These are phyloP conservation scores for Telmatochromis sp. DNA, from an alignment of 2,113 vertebrate species.

Conservation along the genomic window DNA sequence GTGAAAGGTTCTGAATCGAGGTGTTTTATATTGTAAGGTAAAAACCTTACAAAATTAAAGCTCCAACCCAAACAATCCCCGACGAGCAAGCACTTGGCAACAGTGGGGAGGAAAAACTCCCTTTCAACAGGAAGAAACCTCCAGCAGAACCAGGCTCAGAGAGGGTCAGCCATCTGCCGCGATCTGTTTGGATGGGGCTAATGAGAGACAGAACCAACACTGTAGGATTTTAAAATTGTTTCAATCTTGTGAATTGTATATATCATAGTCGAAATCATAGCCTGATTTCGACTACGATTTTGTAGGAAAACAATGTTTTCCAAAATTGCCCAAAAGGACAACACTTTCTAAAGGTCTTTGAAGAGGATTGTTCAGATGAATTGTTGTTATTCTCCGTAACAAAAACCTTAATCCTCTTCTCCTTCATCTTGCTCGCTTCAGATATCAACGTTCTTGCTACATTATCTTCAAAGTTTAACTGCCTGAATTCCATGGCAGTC, in stretches of 20 bases:
- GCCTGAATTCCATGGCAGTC: background rate
- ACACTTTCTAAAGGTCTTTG: background rate
- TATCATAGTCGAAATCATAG: background rate
- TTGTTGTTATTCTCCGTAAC: background rate
- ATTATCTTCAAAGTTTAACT: background rate
- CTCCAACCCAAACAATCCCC: background rate
- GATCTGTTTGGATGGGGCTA: background rate
- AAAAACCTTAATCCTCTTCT: background rate
- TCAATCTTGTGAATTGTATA: background rate
- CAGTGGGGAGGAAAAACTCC: background rate
- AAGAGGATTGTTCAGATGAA: background rate
- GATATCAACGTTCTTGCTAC: background rate
- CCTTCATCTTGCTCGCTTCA: background rate
- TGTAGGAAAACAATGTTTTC: background rate
- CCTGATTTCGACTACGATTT: background rate
- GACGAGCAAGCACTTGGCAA: background rate
- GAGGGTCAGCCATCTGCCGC: background rate
- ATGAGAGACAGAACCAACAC: background rate
- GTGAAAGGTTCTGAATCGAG: background rate
- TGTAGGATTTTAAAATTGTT: background rate
- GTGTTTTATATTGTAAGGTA: background rate
- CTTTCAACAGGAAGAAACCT: background rate
- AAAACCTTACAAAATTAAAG: background rate
- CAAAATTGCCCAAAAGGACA: fast-evolving
- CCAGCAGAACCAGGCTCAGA: background rate